These are phyloP conservation scores for Halcyon malimbica DNA, from an alignment of 2,113 vertebrate species.

Conservation along the genomic window DNA sequence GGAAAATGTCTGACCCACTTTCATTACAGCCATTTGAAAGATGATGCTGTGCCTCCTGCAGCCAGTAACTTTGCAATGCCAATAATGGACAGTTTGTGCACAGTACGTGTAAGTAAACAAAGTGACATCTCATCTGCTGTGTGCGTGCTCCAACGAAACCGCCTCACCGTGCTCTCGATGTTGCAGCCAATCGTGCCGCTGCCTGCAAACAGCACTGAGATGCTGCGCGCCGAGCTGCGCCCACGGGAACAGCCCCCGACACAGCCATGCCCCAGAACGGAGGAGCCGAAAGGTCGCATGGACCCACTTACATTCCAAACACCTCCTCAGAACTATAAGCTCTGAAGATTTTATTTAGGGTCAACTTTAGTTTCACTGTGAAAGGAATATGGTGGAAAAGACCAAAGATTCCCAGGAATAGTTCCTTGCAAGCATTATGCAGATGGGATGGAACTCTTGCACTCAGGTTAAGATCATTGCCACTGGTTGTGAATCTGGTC, in stretches of 20 bases:
- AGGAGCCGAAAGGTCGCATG: not conserved
- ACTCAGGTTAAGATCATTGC: not conserved
- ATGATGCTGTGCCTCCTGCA: constrained; percentile 18
- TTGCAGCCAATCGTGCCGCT: not conserved
- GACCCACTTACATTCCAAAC: not conserved
- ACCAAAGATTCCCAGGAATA: not conserved
- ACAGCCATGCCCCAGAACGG: not conserved
- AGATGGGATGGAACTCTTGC: not conserved
- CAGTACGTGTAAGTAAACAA: constrained; percentile 55
- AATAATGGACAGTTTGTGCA: constrained; percentile 58
- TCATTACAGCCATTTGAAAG: constrained; percentile 34
- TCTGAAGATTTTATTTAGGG: not conserved
- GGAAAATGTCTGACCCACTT: constrained; percentile 61
- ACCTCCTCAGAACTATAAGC: not conserved
- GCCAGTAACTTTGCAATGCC: constrained; percentile 37
- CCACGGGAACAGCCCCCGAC: not conserved
- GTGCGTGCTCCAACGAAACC: not conserved
- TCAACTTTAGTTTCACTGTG: not conserved
- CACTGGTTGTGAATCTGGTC: not conserved
- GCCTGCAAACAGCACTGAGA: not conserved
- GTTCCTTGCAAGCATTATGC: not conserved
- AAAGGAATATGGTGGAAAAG: not conserved
- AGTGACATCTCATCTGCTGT: constrained; percentile 59
- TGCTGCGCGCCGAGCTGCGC: not conserved
- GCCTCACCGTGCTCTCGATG: not conserved